Evolutionary conservation across 2,888 invertebrate species (phyloP).

Genomic region (Ormyrus labotus): DNA sequence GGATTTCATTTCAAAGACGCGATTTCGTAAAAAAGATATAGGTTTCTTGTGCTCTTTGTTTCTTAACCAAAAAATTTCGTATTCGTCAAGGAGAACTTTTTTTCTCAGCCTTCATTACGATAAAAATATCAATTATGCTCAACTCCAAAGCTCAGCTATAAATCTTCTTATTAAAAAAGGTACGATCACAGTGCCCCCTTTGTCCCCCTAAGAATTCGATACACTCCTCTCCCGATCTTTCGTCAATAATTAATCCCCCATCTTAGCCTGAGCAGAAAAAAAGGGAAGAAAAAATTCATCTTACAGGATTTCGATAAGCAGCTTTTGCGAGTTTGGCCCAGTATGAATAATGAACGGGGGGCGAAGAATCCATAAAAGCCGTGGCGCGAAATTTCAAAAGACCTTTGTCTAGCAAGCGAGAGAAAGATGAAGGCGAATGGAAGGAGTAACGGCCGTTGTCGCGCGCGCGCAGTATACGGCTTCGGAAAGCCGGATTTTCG

Average conservation of each 20-base stretch:
- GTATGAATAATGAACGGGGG: slow-evolving; percentile 51
- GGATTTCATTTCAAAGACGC: no score
- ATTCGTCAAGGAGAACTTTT: no score
- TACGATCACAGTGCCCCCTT: neutral
- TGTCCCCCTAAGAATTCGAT: no score
- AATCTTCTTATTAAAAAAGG: neutral
- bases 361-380: slow-evolving; percentile 47
- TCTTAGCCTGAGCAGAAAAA: neutral
- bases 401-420: slow-evolving; percentile 29
- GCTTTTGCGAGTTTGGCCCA: slow-evolving; percentile 38
- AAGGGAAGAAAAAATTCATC: slow-evolving; percentile 34
- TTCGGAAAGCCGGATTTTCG: slow-evolving; percentile 52
- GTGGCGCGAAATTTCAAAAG: slow-evolving; percentile 43
- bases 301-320: slow-evolving; percentile 53
- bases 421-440: neutral
- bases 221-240: neutral
- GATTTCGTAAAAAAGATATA: no score
- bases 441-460: neutral
- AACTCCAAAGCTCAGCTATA: no score
- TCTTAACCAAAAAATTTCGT: no score
- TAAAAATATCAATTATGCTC: no score
- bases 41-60: no score
- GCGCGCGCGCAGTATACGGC: slow-evolving; percentile 31
- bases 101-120: no score
- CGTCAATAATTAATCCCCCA: slow-evolving; percentile 42